Conservation (phyloP, 2,113 vertebrate genomes). For the Oreocharis arfaki region DNA sequence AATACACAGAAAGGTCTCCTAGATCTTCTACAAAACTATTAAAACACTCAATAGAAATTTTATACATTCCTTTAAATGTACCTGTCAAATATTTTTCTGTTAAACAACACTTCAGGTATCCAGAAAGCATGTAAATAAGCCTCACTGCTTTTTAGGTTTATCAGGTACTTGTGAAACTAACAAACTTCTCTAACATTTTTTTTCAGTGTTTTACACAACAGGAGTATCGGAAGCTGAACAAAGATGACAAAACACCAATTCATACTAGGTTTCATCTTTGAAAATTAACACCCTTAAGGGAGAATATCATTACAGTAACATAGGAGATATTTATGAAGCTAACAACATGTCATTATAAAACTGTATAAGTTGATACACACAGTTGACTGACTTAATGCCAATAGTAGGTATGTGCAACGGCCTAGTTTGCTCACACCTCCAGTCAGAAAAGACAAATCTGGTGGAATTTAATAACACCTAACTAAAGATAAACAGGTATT, state of each 20-base stretch:
- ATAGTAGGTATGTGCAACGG: neutral
- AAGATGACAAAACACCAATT: neutral
- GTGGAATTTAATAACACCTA: neutral
- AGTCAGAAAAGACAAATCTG: neutral
- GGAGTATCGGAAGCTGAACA: neutral
- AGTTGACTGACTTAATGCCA: neutral
- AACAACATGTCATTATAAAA: neutral
- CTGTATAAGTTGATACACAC: neutral
- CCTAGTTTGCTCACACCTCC: neutral
- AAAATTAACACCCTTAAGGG: neutral
- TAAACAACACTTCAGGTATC: neutral
- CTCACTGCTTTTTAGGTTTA: neutral
- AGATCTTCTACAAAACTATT: neutral
- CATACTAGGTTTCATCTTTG: neutral
- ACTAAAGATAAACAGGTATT: neutral
- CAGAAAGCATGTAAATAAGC: neutral
- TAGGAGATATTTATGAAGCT: neutral
- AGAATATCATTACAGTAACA: neutral
- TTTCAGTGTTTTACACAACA: neutral
- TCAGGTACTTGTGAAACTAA: neutral
- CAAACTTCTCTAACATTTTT: neutral
- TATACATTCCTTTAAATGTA: neutral
- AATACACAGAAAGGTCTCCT: neutral
- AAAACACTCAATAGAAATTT: neutral
- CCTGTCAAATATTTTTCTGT: neutral